These are phyloP conservation scores for Drosophila athabasca DNA, from an alignment of 1,140 invertebrate species.

Conservation along the genomic window DNA sequence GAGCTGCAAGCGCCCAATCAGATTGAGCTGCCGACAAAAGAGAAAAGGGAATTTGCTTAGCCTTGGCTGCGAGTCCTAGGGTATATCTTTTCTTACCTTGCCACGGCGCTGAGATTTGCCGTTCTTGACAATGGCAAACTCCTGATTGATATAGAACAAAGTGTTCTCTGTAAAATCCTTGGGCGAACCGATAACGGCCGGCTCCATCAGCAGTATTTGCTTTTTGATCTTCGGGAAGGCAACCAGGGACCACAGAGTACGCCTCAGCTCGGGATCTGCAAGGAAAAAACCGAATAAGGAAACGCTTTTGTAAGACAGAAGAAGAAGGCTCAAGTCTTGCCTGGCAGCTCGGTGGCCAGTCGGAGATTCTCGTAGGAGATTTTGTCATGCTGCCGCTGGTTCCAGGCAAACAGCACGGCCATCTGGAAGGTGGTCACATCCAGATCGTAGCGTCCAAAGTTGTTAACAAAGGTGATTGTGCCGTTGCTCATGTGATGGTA, in stretches of 20 bases:
- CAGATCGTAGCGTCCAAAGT: conserved; percentile 97
- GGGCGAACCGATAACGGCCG: conserved; percentile 89
- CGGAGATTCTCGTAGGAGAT: conserved; percentile 97
- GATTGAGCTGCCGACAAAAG: conserved; percentile 86
- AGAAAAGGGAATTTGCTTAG: neutral
- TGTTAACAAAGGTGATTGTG: conserved; percentile 97
- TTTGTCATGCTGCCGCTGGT: conserved; percentile 95
- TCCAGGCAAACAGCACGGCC: conserved; percentile 99
- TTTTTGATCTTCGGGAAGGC: conserved; percentile 98
- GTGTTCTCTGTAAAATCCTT: conserved; percentile 98
- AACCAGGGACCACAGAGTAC: conserved; percentile 98
- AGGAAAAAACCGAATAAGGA: neutral
- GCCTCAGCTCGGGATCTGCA: conserved; percentile 94
- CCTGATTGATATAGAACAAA: conserved; percentile 98
- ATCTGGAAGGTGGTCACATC: conserved; percentile 99
- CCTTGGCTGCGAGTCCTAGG: neutral
- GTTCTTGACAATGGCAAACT: conserved; percentile 96
- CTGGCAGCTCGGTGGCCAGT: conserved; percentile 97
- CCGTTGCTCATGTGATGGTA: conserved; percentile 99
- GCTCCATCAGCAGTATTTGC: conserved; percentile 93
- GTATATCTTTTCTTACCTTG: conserved; percentile 86
- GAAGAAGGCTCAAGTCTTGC: conserved; percentile 23
- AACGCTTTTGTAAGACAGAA: neutral
- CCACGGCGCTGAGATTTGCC: conserved; percentile 96
- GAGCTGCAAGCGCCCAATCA: conserved; percentile 96